Evolutionary conservation across 2,888 invertebrate species (phyloP), one percentile per base, ranked within the genome.

Genomic region (Polydrusus tereticollis): DNA sequence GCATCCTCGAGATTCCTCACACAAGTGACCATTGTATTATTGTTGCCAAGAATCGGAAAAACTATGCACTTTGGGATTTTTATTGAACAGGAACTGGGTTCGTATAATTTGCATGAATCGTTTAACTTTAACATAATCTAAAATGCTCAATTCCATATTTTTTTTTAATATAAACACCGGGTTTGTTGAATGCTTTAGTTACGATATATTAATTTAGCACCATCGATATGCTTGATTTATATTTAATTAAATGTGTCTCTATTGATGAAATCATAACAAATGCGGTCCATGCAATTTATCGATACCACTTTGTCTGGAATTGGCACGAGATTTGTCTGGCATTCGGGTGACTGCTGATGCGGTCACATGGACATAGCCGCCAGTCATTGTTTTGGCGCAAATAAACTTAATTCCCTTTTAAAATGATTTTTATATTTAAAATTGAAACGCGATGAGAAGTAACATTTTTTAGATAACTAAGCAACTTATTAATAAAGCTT

Each of bases 331-430:
- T 63, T 33, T 63, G 29, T 33, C 50, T 63, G 50, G 45, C 58
- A 67, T 50, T 21, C 20, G 58, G 21, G 20, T 65, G 23, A 21
- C 14, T 36, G 21, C 18, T 50, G 14, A 41, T 14, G 18, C 64
- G 45, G 58, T 70, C 69, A 70, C 64, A 70, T 70, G 69, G 58
- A 64, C 57, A 57, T 10, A 45, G 33, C 58, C 64, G 57, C 58
- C 50, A 70, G 6, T 70, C 64, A 70, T 70, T 57, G 55, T 21
- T 36, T 64, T 64, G 10, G 12, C 20, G 59, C 59, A 68, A 50
- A 60, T 14, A 50, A 68, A 50, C 12, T 50, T 58, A 12, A 36
- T 43, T 43, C 43, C 43, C 26, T 60, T 10, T 8, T 26, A 47
- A 18, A 29, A 5, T 29, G 7, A 29, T 1, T 38, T 38, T 1